These are phyloP conservation scores for Bombyx huttoni DNA, from an alignment of 2,888 invertebrate genomes.

Conservation along the genomic window DNA sequence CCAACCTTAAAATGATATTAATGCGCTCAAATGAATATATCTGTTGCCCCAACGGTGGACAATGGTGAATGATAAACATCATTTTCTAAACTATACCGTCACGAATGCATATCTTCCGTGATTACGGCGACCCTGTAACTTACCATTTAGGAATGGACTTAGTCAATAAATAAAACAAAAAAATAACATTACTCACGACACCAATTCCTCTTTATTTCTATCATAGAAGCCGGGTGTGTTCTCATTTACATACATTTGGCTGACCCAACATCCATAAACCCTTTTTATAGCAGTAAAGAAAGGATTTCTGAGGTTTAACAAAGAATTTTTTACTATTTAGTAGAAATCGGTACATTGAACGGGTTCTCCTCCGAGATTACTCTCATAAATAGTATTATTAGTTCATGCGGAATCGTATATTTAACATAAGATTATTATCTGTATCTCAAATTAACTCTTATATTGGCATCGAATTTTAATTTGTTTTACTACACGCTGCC, in stretches of 20 bases:
- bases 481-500: not conserved
- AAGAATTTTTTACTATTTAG: conserved; percentile 39
- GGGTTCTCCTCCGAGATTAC: conserved; percentile 15
- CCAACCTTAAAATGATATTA: too few relatives aligned
- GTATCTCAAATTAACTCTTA: too few relatives aligned
- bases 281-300: conserved; percentile 53
- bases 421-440: too few relatives aligned
- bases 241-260: conserved; percentile 67
- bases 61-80: too few relatives aligned
- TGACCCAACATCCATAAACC: conserved; percentile 62
- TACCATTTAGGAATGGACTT: not conserved
- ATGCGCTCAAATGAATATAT: too few relatives aligned
- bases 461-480: too few relatives aligned
- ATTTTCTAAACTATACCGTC: too few relatives aligned
- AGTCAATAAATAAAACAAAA: not conserved
- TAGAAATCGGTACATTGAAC: conserved; percentile 27
- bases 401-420: too few relatives aligned
- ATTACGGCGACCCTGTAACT: too few relatives aligned
- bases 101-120: too few relatives aligned
- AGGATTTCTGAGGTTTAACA: conserved; percentile 49
- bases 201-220: conserved; percentile 47
- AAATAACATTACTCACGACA: conserved; percentile 30
- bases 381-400: conserved; percentile 17
- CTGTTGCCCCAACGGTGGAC: too few relatives aligned
- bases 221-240: conserved; percentile 35